Percentiles rank a stretch among this genome's conserved stretches.
These are phyloP conservation scores for Cladopsammia gracilis DNA, from an alignment of 64 coral and sea anemone species.

Conservation along the genomic window DNA sequence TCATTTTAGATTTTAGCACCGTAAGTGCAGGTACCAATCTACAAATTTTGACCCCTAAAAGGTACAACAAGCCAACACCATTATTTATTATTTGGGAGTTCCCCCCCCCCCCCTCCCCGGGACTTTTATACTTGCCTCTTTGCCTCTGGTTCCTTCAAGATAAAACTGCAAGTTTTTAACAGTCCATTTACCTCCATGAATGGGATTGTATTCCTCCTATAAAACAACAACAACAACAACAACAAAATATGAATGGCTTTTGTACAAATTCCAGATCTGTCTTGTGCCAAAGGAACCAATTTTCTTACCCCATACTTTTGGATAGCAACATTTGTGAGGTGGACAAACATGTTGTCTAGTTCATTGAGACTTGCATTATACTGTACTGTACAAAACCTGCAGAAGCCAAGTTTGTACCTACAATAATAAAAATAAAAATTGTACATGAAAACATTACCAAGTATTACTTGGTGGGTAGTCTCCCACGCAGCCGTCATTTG, in stretches of 20 bases:
- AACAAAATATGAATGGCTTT: too few relatives aligned
- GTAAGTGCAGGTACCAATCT: too few relatives aligned
- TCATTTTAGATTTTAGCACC: too few relatives aligned
- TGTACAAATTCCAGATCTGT: not conserved
- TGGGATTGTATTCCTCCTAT: conserved; percentile 96
- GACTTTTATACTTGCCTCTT: conserved; percentile 69
- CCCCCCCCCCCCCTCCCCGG: too few relatives aligned
- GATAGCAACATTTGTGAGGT: conserved; percentile 97
- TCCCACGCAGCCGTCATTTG: too few relatives aligned
- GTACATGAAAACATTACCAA: too few relatives aligned
- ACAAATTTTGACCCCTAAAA: too few relatives aligned
- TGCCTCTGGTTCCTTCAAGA: conserved; percentile 97
- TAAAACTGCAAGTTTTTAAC: conserved; percentile 93
- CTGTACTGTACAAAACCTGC: conserved; percentile 99
- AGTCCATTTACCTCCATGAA: conserved; percentile 99
- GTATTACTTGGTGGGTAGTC: too few relatives aligned
- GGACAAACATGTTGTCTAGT: conserved; percentile 98
- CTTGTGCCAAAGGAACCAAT: not conserved
- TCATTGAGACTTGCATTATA: conserved; percentile 99
- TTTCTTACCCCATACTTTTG: conserved; percentile 96
- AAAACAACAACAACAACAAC: not conserved
- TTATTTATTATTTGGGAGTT: too few relatives aligned
- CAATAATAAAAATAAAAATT: not conserved
- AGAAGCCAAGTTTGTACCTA: conserved; percentile 98
- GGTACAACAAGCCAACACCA: too few relatives aligned